Base-by-base conservation (phyloP, 2,113 vertebrate genomes). In the Stomatorhinus ivindoensis region DNA sequence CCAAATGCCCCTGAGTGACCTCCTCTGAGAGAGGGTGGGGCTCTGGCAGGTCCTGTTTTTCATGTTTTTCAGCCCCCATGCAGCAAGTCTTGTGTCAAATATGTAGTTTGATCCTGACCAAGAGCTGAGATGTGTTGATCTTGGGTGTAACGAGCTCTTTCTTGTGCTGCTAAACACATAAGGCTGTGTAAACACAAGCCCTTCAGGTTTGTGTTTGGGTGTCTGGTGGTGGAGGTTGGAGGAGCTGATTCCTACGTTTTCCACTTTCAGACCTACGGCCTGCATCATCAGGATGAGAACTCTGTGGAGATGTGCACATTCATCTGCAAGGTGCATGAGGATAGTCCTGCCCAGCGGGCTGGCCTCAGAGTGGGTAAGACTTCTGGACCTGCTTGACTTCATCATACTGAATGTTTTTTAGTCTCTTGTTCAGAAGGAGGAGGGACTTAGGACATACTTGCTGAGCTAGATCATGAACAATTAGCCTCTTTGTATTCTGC, bases 291-390 rank as follows among this genome's bases (percentile, higher is more conserved):
- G 91, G 96, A 97, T 90, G 96, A 97, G 88, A 97, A 98, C 94
- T 95, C 96, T 0, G 97, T 99, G 92, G 98, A 99, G 94, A 98
- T 99, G 97, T 98, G 98, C 93, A 99, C 98, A 1, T 99, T 99
- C 69, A 97, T 99, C 90, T 99, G 96, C 92, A 96, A 96, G n/a
- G 97, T 99, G 90, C 97, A 98, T 0, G 95, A 96, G 0, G 94
- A 96, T 91, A 98, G 97, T 91, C 97, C 98, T 0, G 98, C 98
- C 1, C 97, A 97, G 58, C 91, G 94, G 0, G 97, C 97, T 0
- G 98, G 98, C 86, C 97, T 99, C 55, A 96, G 96, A 94, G 93
- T 97, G 11, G 98, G 98, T 99, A 94, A 95, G 97, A 6, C 61
- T 51, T 31, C 17, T 51, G 11, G 15, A 39, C 44, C 44, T 6